These are phyloP conservation scores for Meteorus cinctellus DNA, from an alignment of 2,888 invertebrate genomes.

Conservation along the genomic window DNA sequence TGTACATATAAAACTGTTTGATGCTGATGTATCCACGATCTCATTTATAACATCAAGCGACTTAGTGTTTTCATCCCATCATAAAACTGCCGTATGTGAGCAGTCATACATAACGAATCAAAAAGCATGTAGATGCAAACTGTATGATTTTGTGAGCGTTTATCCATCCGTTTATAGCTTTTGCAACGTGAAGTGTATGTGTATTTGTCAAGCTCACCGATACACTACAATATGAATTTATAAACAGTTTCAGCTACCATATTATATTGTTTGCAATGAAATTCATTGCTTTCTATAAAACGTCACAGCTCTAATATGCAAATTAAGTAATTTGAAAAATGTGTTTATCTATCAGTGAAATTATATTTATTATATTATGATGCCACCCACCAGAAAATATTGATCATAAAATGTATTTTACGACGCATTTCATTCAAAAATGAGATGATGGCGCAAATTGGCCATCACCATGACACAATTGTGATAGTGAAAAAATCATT, in stretches of 20 bases:
- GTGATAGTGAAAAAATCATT: background rate
- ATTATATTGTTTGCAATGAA: background rate
- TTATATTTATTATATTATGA: too few species aligned
- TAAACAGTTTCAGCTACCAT: background rate
- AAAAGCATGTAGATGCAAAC: slow-evolving; percentile 6
- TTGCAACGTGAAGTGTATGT: background rate
- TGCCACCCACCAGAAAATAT: background rate
- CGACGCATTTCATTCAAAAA: background rate
- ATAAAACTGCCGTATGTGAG: background rate
- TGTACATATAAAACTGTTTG: too few species aligned
- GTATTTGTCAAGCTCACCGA: slow-evolving; percentile 2
- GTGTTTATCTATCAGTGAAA: too few species aligned
- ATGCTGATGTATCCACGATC: background rate
- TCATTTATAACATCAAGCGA: background rate
- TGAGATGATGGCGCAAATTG: background rate
- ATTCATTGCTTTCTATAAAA: slow-evolving; percentile 2
- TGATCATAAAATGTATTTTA: background rate
- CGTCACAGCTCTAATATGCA: too few species aligned
- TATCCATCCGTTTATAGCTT: slow-evolving; percentile 8
- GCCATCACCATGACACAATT: background rate
- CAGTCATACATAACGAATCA: background rate
- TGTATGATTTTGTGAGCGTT: slow-evolving; percentile 2
- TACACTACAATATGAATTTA: background rate
- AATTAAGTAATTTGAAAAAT: too few species aligned
- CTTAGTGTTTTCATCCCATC: background rate